Percentiles rank a stretch among this genome's conserved stretches.
Evolutionary conservation across 2,113 vertebrate genomes (phyloP).

Genomic region (Carlito syrichta): DNA sequence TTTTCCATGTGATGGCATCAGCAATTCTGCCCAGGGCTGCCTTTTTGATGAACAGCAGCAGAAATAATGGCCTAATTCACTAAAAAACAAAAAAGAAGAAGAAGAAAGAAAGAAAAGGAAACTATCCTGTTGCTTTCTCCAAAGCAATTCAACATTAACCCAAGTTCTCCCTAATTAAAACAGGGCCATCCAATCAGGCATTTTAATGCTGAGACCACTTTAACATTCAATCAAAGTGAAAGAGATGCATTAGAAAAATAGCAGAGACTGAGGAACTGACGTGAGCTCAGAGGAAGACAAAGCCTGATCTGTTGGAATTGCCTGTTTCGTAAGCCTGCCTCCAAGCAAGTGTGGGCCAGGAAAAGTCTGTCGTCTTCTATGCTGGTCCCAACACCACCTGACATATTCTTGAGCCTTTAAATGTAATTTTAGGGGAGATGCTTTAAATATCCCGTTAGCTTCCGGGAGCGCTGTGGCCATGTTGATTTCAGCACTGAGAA

Average conservation of each 20-base stretch:
- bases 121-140: not conserved
- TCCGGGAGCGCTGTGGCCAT: not conserved
- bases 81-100: not conserved
- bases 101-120: too few species aligned
- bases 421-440: not conserved
- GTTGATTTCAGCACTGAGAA: not conserved
- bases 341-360: not conserved
- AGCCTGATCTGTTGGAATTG: constrained; percentile 7
- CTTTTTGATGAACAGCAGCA: constrained; percentile 54
- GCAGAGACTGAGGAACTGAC: not conserved
- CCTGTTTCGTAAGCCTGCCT: not conserved
- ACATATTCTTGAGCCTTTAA: not conserved
- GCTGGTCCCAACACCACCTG: not conserved
- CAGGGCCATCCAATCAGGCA: not conserved
- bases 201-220: not conserved
- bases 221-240: not conserved
- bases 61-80: constrained; percentile 59
- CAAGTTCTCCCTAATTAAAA: constrained; percentile 38
- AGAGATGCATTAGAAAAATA: constrained; percentile 11
- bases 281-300: constrained; percentile 1
- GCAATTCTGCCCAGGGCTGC: constrained; percentile 54
- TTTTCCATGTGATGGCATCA: constrained; percentile 56
- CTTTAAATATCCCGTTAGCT: not conserved
- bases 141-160: not conserved
- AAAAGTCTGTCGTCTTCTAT: not conserved